phyloP scores from a whole-genome alignment of 53 echinoderm and acorn worm genomes.

The Henricia sp. region DNA sequence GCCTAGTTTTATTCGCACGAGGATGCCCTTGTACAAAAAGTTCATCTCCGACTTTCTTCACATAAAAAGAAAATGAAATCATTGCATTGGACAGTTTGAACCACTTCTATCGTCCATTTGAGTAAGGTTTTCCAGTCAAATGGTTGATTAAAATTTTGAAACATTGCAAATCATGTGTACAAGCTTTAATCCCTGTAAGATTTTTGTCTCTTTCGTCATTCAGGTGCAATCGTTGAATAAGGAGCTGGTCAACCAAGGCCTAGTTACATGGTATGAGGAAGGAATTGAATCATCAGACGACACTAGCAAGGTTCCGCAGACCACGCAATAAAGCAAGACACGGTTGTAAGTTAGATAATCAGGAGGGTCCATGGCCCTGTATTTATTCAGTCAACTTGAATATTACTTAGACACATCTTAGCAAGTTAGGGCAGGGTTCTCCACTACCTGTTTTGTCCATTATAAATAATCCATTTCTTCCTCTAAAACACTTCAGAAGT shows the following conservation, averaged over 20 bases:
- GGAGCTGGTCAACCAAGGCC: conserved; percentile 88
- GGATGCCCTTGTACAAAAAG: too few species aligned
- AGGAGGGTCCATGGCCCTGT: not conserved
- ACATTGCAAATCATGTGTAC: too few species aligned
- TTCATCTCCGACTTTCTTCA: too few species aligned
- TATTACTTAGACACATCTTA: not conserved
- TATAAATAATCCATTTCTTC: not conserved
- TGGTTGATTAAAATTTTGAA: too few species aligned
- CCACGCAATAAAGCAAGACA: not conserved
- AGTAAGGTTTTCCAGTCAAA: too few species aligned
- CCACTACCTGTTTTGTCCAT: not conserved
- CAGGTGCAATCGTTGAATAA: conserved; percentile 94
- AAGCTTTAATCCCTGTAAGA: too few species aligned
- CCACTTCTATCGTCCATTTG: too few species aligned
- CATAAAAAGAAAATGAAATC: too few species aligned
- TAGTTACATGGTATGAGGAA: conserved; percentile 91
- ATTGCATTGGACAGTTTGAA: too few species aligned
- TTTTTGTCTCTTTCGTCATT: too few species aligned
- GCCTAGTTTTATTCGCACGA: too few species aligned
- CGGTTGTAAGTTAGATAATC: not conserved
- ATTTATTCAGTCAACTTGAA: not conserved
- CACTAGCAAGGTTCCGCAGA: conserved; percentile 54
- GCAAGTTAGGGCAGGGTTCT: not conserved
- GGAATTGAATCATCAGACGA: conserved; percentile 48
- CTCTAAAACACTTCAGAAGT: too few species aligned